Evolutionary conservation across 2,888 invertebrate genomes (phyloP).

Genomic region (Leptinotarsa haldemani): DNA sequence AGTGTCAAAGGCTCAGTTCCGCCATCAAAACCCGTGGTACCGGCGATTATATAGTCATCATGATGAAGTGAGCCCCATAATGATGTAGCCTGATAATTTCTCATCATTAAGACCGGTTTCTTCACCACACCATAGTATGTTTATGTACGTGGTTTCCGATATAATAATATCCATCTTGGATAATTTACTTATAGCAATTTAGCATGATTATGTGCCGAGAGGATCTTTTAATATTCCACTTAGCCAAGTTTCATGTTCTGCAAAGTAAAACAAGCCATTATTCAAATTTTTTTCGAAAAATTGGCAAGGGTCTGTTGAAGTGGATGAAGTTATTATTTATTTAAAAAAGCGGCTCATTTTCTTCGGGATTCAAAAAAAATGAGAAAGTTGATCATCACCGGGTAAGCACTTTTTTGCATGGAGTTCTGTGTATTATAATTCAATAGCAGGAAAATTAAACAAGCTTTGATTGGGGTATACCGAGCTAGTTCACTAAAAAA

Average conservation of each 20-base stretch:
- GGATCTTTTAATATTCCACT: conserved; percentile 29
- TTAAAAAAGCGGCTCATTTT: background rate
- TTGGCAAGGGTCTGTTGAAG: background rate
- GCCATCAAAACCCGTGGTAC: conserved; percentile 50
- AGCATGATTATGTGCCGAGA: conserved; percentile 35
- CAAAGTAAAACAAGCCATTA: background rate
- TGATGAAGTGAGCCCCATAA: conserved; percentile 48
- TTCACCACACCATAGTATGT: conserved; percentile 35
- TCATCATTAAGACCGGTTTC: conserved; percentile 54
- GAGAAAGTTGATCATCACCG: no score
- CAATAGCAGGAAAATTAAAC: no score
- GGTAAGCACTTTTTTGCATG: no score
- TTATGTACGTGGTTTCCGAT: conserved; percentile 32
- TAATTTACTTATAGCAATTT: conserved; percentile 39
- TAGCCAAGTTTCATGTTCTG: conserved; percentile 25
- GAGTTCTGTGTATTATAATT: no score
- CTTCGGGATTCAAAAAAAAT: no score
- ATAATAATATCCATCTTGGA: conserved; percentile 33
- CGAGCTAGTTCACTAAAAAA: no score
- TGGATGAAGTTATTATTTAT: conserved; percentile 14
- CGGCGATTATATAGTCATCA: conserved; percentile 50
- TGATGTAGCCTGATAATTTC: conserved; percentile 53
- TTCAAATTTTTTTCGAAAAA: conserved; percentile 17
- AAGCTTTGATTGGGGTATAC: no score
- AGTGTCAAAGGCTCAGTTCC: conserved; percentile 52